A percentile compares a stretch with the other conserved stretches of the same genome.
Conservation (phyloP, 2,113 vertebrate species). For the Crypturellus undulatus region DNA sequence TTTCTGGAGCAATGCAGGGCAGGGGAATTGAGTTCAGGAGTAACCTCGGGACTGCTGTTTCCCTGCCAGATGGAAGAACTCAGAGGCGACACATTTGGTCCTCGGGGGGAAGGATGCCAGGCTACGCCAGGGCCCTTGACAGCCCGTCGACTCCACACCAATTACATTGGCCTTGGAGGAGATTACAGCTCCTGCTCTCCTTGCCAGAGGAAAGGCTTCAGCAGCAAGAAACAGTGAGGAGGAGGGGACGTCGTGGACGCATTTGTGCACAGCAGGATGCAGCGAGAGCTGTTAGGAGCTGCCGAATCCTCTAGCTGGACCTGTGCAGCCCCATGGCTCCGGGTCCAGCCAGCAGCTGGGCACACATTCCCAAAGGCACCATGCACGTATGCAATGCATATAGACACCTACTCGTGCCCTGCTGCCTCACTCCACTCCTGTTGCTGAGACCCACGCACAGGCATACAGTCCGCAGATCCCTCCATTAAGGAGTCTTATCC, state of each 20-base stretch:
- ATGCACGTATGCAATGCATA: fast-evolving
- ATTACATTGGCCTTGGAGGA: neutral
- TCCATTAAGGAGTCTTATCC: neutral
- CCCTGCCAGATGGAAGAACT: slow-evolving; percentile 18
- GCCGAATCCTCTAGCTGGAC: neutral
- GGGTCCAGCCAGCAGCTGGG: fast-evolving
- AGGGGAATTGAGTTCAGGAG: neutral
- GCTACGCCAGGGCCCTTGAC: neutral
- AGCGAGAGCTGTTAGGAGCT: neutral
- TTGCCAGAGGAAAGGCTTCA: neutral
- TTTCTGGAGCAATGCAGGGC: neutral
- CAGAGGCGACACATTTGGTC: neutral
- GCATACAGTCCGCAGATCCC: neutral
- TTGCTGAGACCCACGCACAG: neutral
- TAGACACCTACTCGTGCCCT: fast-evolving
- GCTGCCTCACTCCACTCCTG: too few relatives aligned
- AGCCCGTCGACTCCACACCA: neutral
- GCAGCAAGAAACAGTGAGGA: neutral
- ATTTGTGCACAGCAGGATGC: neutral
- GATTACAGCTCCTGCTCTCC: neutral
- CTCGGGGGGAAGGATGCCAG: neutral
- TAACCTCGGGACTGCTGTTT: neutral
- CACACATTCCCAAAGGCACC: neutral
- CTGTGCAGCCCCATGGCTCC: neutral
- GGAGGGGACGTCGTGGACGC: neutral